These are phyloP conservation scores for Brevimyrus niger DNA, from an alignment of 2,113 vertebrate genomes.

Conservation along the genomic window DNA sequence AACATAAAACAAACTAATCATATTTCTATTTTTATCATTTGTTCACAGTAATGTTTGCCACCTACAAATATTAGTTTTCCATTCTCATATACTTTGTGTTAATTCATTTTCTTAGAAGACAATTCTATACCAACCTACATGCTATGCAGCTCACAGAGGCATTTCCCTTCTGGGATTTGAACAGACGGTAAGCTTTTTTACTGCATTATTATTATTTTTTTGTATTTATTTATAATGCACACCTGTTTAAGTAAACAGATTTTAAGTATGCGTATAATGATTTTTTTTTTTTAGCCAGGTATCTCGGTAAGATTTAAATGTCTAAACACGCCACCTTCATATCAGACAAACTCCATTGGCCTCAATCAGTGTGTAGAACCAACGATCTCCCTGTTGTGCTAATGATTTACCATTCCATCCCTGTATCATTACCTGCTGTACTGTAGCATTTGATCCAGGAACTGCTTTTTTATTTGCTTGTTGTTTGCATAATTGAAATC, in stretches of 20 bases:
- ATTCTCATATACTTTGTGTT: not conserved
- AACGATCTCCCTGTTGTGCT: not conserved
- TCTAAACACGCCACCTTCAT: not conserved
- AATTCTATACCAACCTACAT: not conserved
- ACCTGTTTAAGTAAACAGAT: not conserved
- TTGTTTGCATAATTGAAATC: not conserved
- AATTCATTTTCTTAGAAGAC: not conserved
- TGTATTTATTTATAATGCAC: not conserved
- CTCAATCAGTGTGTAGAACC: not conserved
- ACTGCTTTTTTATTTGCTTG: not conserved
- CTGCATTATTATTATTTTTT: not conserved
- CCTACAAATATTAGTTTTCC: not conserved
- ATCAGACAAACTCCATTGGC: not conserved
- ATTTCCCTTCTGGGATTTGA: not conserved
- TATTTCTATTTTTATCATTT: not conserved
- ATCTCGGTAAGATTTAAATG: not conserved
- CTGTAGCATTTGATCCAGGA: not conserved
- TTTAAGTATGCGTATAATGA: not conserved
- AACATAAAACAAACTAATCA: not conserved
- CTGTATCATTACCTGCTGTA: not conserved
- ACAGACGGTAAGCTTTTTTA: not conserved
- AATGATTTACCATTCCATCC: not conserved
- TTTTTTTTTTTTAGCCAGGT: not conserved
- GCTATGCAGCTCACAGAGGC: not conserved
- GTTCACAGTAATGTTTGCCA: not conserved